These are phyloP conservation scores for Natrix natrix DNA, from an alignment of 2,797 vertebrate genomes.

Conservation along the genomic window DNA sequence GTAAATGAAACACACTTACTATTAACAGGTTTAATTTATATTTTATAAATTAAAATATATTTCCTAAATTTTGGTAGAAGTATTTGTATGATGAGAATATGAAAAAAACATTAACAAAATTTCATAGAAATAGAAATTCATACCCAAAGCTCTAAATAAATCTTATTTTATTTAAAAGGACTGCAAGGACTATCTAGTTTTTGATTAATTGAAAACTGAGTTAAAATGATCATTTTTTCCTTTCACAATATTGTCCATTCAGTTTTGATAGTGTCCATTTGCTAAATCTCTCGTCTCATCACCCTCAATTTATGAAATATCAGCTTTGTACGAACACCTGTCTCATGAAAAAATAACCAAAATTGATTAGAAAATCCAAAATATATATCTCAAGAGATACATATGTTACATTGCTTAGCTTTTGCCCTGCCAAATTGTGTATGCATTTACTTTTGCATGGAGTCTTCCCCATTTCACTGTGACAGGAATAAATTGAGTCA, in stretches of 20 bases:
- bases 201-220: not conserved
- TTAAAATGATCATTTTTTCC: not conserved
- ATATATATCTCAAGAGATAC: not conserved
- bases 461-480: not conserved
- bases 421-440: not conserved
- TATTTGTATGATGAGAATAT: not conserved
- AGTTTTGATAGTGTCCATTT: not conserved
- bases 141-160: not conserved
- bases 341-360: constrained; percentile 6
- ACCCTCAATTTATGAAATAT: not conserved
- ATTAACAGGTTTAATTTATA: not conserved
- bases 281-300: constrained; percentile 10
- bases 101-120: not conserved
- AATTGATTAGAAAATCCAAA: constrained; percentile 9
- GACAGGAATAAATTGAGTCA: not conserved
- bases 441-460: not conserved
- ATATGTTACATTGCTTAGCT: not conserved
- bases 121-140: not conserved
- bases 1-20: not conserved
- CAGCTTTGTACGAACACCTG: constrained; percentile 21
- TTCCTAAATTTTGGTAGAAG: constrained; percentile 3
- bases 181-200: not conserved
- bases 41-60: not conserved
- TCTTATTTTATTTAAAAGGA: not conserved
- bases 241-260: not conserved